Conservation (phyloP, 2,113 vertebrate species). For the Xiphophorus couchianus region DNA sequence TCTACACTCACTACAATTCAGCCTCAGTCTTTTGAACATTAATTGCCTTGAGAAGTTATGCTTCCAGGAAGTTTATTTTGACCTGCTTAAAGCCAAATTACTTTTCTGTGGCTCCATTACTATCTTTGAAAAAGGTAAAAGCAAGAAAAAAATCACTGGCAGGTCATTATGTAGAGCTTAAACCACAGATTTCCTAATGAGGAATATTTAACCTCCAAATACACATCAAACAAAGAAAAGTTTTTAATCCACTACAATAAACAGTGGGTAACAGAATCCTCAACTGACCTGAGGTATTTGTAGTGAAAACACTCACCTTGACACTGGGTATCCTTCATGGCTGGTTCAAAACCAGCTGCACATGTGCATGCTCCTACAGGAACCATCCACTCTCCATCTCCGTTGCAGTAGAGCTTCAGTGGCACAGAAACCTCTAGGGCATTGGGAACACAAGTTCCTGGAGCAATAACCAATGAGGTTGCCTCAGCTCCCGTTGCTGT, state of each 20-base stretch:
- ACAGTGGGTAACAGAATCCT: constrained; percentile 5
- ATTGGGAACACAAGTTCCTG: constrained; percentile 92
- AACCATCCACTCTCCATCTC: constrained; percentile 98
- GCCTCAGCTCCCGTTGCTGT: constrained; percentile 95
- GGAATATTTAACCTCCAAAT: constrained; percentile 17
- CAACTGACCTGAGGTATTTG: constrained; percentile 3
- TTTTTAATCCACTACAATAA: constrained; percentile 11
- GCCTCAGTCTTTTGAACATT: constrained; percentile 15
- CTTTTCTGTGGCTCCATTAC: background rate
- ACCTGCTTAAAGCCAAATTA: constrained; percentile 11
- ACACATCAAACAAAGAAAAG: background rate
- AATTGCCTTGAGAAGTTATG: background rate
- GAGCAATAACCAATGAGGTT: constrained; percentile 96
- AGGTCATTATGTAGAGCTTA: background rate
- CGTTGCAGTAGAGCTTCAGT: constrained; percentile 96
- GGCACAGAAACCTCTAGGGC: constrained; percentile 95
- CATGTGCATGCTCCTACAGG: constrained; percentile 96
- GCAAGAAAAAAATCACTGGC: constrained; percentile 6
- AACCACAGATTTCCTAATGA: background rate
- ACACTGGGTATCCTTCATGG: constrained; percentile 92
- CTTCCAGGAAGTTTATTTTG: constrained; percentile 8
- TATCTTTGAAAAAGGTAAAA: background rate
- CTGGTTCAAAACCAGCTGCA: constrained; percentile 88
- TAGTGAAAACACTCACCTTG: constrained; percentile 82
- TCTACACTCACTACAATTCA: constrained; percentile 34